A percentile compares a stretch with the other conserved stretches of the same genome.
phyloP scores from a whole-genome alignment of 2,888 invertebrate genomes.

The Mechanitis mazaeus region DNA sequence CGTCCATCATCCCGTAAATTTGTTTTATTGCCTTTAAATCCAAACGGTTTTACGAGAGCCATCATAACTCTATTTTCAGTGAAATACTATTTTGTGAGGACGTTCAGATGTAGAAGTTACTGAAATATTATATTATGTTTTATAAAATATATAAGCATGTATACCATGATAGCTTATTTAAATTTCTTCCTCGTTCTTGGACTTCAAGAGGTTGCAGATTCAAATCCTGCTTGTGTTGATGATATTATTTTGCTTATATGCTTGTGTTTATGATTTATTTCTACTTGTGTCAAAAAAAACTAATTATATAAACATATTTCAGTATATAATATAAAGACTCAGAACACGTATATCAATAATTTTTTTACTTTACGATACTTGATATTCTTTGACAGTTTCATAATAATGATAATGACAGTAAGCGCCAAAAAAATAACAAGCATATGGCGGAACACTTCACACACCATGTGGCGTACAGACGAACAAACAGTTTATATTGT shows the following conservation, averaged over 20 bases:
- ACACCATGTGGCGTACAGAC: constrained; percentile 1
- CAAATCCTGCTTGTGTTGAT: no score
- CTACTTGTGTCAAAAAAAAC: no score
- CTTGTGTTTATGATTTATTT: no score
- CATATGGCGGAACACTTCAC: neutral
- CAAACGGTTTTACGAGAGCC: constrained; percentile 22
- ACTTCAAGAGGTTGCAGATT: no score
- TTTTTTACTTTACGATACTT: neutral
- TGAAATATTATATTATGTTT: no score
- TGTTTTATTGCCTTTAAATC: constrained; percentile 22
- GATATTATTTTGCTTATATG: no score
- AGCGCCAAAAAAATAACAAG: neutral
- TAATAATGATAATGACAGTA: constrained; percentile 4
- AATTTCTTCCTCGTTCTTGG: no score
- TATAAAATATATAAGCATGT: no score
- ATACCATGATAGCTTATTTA: no score
- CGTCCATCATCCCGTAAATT: constrained; percentile 23
- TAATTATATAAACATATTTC: no score
- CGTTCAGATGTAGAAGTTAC: neutral
- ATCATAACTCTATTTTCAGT: constrained; percentile 22
- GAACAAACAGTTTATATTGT: neutral
- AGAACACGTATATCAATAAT: no score
- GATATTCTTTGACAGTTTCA: neutral
- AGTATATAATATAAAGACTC: no score
- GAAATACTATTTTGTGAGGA: constrained; percentile 15